Evolutionary conservation across 1,140 invertebrate species (phyloP), one percentile per base, ranked within the genome.

Genomic region (Calliopsis andreniformis): DNA sequence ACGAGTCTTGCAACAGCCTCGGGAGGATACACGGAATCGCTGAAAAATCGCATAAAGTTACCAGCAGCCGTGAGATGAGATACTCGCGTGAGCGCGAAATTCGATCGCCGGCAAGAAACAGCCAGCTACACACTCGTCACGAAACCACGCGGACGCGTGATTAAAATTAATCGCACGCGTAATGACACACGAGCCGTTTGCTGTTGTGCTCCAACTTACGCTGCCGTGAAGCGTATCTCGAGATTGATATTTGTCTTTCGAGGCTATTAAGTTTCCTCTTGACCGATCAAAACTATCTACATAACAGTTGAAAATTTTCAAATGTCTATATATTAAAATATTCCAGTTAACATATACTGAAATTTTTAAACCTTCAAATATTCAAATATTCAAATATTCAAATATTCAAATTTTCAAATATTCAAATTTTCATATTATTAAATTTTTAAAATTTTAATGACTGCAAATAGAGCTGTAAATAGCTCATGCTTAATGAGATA

Each of bases 111-210:
- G 23, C 23, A 30, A 32, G 30, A 28, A 58, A 58, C 55, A 35
- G 1, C 20, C n/a, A 59, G 35, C 32, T 59, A 20, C 56, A 39
- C 56, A 59, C 20, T 35, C 56, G 56, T 42, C 56, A 16, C 56
- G 56, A 23, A 59, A 59, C 56, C 56, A 23, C 32, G n/a, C 56
- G 14, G n/a, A 18, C 56, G 56, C 56, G 56, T 39, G 32, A 59
- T 59, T 59, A 59, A 59, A 59, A 59, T 59, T 59, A 59, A 59
- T 59, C 32, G 56, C 56, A 32, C 30, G 56, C 32, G n/a, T 59
- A 59, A 59, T 16, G 56, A 59, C 56, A 39, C n/a, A 18, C 56
- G 56, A 39, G n/a, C 56, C 32, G 32, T 59, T 59, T 59, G 56
- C n/a, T 32, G 32, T 23, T 30, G 8, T 39, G 55, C 32, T 20